Conservation (phyloP, 2,888 invertebrate genomes). For the Cataglyphis altisquamis region DNA sequence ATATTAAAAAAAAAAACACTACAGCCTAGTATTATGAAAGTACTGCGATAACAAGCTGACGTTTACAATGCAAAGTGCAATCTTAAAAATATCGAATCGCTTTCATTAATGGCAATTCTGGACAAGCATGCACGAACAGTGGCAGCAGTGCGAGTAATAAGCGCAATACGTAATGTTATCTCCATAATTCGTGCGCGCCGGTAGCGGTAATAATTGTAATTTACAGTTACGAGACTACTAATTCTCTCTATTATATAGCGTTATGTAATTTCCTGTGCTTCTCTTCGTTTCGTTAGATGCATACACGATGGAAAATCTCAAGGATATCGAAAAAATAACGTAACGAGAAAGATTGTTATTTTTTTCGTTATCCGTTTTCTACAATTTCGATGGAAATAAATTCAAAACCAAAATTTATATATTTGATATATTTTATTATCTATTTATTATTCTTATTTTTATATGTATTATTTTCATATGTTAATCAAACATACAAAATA, state of each 20-base stretch:
- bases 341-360: neutral
- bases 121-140: neutral
- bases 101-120: conserved; percentile 28
- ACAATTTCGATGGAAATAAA: conserved; percentile 2
- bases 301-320: neutral
- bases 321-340: conserved; percentile 4
- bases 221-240: conserved; percentile 38
- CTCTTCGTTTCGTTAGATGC: neutral
- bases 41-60: conserved; percentile 3
- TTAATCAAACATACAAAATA: neutral
- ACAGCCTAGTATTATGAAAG: too few species aligned
- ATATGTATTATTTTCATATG: neutral
- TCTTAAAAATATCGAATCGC: conserved; percentile 15
- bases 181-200: conserved; percentile 41
- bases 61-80: neutral
- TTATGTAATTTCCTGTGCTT: conserved; percentile 33
- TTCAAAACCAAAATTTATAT: neutral
- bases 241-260: conserved; percentile 2
- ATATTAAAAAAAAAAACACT: neutral
- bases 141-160: conserved; percentile 47
- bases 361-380: neutral
- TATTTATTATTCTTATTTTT: neutral
- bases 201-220: conserved; percentile 48
- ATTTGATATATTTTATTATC: neutral
- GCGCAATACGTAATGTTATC: conserved; percentile 36